Base-by-base conservation (phyloP, 2,797 vertebrate species). In the Dendrocincla tyrannina region DNA sequence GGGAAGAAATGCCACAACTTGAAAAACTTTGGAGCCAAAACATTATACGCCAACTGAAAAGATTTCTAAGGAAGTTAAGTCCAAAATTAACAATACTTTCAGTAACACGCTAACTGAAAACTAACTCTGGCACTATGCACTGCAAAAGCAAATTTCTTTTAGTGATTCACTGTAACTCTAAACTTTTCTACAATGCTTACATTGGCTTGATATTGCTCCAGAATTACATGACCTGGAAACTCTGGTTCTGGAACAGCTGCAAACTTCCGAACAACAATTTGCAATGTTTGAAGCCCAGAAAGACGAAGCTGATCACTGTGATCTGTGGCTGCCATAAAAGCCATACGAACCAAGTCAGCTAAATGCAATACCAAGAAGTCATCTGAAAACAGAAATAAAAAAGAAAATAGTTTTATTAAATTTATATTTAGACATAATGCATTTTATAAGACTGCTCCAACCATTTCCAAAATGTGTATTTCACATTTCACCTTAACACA, bases 301-400 rank as follows among this genome's bases (percentile, higher is more conserved):
- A 99, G 98, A 52, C 99, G 98, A 72, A 99, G 98, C 23, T 98
- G 98, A 62, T 99, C 98, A 39, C 98, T 99, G 88, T 99, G 98
- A 97, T 99, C 99, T n/a, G 99, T 99, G 67, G 99, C 99, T 63
- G 99, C 99, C 99, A 99, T 99, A 96, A 99, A 99, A 41, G 99
- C 99, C 99, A 99, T 99, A 58, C 99, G 98, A 74, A 99, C 98
- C 97, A 99, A 98, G 59, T 99, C 99, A 22, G 98, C 98, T 72
- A 99, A 98, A 96, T 99, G 99, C 44, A 99, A 97, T 32, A 99
- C 98, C 96, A 99, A 97, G 96, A 99, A 99, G 96, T 99, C 99
- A 98, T 97, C 98, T 96, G 90, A 68, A 44, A 94, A 73, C 66
- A 92, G 42, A 95, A 83, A 84, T 67, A 3, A 27, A 60, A 41